Evolutionary conservation across 2,113 vertebrate genomes (phyloP).

Genomic region (Mandrillus leucophaeus): DNA sequence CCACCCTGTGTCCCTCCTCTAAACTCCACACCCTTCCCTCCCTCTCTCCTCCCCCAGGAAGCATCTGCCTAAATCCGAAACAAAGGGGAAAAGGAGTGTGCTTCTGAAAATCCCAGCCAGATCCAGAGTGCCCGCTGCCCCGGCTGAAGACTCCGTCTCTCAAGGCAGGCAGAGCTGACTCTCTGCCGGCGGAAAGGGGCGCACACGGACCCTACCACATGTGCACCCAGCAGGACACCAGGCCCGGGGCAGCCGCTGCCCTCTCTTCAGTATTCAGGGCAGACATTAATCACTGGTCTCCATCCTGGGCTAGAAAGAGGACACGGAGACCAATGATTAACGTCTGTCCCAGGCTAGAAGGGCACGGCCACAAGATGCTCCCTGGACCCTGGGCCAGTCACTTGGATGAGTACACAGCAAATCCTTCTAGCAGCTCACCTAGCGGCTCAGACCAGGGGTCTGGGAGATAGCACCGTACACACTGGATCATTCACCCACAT

Average conservation of each 20-base stretch:
- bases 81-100: background rate
- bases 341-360: too few relatives aligned
- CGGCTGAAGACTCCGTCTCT: background rate
- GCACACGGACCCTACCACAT: background rate
- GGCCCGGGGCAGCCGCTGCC: background rate
- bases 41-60: background rate
- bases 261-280: background rate
- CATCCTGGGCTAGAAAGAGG: background rate
- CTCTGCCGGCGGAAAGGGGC: background rate
- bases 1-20: background rate
- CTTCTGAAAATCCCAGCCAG: background rate
- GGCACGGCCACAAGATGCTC: background rate
- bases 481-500: rapidly evolving
- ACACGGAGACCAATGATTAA: too few relatives aligned
- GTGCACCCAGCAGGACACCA: too few relatives aligned
- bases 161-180: background rate
- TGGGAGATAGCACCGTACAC: rapidly evolving
- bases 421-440: background rate
- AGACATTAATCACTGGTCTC: rapidly evolving
- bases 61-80: background rate
- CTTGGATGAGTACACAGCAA: background rate
- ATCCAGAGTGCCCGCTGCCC: background rate
- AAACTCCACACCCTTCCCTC: background rate
- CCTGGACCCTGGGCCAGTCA: rapidly evolving
- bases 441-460: background rate